Percentiles rank a stretch among this genome's conserved stretches.
These are phyloP conservation scores for Tyrophagus putrescentiae DNA, from an alignment of 1,140 invertebrate genomes.

Conservation along the genomic window DNA sequence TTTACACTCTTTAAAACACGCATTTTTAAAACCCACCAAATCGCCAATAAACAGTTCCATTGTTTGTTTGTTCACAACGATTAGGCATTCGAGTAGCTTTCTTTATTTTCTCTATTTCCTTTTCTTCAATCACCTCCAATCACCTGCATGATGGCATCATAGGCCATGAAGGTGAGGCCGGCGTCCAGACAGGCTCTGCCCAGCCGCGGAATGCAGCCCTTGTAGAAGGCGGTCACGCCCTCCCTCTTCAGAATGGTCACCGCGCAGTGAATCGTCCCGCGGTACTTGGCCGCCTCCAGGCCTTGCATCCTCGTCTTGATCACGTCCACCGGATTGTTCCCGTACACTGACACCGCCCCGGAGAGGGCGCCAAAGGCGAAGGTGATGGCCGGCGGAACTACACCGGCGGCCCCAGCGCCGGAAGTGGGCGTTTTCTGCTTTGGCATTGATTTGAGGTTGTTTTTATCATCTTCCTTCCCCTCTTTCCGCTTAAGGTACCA, in stretches of 20 bases:
- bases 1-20: no score
- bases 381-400: conserved; percentile 66
- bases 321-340: conserved; percentile 93
- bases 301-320: conserved; percentile 99
- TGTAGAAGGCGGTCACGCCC: conserved; percentile 88
- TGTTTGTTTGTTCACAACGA: no score
- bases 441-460: no score
- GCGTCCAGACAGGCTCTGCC: conserved; percentile 91
- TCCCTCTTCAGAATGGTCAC: conserved; percentile 79
- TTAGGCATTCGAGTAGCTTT: no score
- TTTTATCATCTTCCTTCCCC: no score
- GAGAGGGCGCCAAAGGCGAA: conserved; percentile 77
- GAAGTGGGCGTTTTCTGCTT: no score
- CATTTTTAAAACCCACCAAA: no score
- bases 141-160: conserved; percentile 89
- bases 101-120: no score
- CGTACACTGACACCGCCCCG: conserved; percentile 90
- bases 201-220: conserved; percentile 87
- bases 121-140: no score
- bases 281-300: conserved; percentile 88
- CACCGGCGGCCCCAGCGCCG: conserved; percentile 61
- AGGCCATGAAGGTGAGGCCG: conserved; percentile 94
- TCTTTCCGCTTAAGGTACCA: no score
- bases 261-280: conserved; percentile 80
- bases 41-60: no score